Conservation (phyloP, 2,888 invertebrate genomes). For the Dioctria linearis region DNA sequence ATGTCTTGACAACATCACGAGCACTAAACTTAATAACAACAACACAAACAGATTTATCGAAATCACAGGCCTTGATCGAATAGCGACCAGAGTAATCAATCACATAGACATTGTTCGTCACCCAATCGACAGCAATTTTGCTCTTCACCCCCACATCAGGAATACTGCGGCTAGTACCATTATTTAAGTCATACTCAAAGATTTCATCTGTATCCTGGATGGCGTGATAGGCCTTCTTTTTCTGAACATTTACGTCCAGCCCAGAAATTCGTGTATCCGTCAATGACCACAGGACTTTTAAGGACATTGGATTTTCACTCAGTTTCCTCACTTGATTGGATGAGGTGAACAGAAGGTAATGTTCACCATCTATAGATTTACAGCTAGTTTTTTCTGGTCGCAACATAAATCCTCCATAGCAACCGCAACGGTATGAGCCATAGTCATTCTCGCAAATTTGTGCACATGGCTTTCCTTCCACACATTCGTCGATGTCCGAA, state of each 20-base stretch:
- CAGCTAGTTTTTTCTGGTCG: slow-evolving; percentile 78
- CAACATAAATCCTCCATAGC: slow-evolving; percentile 68
- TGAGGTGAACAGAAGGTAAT: slow-evolving; percentile 74
- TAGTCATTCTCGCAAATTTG: slow-evolving; percentile 73
- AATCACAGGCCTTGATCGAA: slow-evolving; percentile 74
- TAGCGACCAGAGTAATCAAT: slow-evolving; percentile 71
- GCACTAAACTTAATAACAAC: slow-evolving; percentile 73
- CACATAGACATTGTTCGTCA: slow-evolving; percentile 81
- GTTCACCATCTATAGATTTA: slow-evolving; percentile 76
- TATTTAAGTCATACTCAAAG: slow-evolving; percentile 69
- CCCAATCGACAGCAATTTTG: slow-evolving; percentile 82
- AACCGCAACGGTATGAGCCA: slow-evolving; percentile 68
- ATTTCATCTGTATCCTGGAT: slow-evolving; percentile 70
- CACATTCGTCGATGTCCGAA: slow-evolving; percentile 82
- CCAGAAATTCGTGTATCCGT: slow-evolving; percentile 73
- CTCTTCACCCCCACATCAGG: slow-evolving; percentile 72
- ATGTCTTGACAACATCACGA: slow-evolving; percentile 74
- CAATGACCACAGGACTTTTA: slow-evolving; percentile 69
- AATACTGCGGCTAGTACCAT: slow-evolving; percentile 67
- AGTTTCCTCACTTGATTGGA: slow-evolving; percentile 75
- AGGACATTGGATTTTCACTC: slow-evolving; percentile 66
- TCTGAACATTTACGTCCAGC: slow-evolving; percentile 72
- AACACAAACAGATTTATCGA: slow-evolving; percentile 74
- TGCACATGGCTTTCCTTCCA: slow-evolving; percentile 73
- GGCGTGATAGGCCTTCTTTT: slow-evolving; percentile 72